Base-by-base conservation (phyloP, 30 jellyfish, hydroid and myxozoan species). In the Cassiopea xamachana region DNA sequence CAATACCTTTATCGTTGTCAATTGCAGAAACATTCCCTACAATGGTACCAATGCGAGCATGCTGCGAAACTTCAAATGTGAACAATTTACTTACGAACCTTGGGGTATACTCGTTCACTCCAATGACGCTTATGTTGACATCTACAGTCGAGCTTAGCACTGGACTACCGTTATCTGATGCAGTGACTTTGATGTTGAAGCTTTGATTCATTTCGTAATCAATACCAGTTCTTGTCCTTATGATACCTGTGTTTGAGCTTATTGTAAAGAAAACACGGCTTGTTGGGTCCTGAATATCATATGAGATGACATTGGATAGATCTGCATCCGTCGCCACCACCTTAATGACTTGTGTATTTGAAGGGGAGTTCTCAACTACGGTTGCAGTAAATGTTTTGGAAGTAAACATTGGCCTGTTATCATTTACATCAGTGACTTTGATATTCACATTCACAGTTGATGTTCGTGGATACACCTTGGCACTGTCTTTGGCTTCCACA, bases 81-180 rank as follows among this genome's bases (percentile, higher is more conserved):
- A 86, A 95, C 13, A 86, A 12, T 48, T 46, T 82, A 10, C 73
- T 84, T 19, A 81, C 1, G 74, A 96, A 96, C 73, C 87, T 85
- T 17, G 99, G 99, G 17, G 79, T 51, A 84, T 82, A 88, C 75
- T 96, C 99, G 89, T 96, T 93, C 73, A 61, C 91, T 45, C 97
- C 98, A 46, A 79, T 51, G 45, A 92, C 96, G 69, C 51, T 76
- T 1, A 96, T 80, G 16, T 50, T 78, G 46, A 92, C 97, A 64
- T 44, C 58, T 8, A 89, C 89, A 7, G 46, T 45, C 6, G 93
- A 73, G 17, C 84, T 46, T 17, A 83, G 55, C 1, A 76, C 60
- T 1, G 98, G 97, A 10, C 43, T 64, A 1, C 98, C 98, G 79
- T 77, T 90, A 71, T 93, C 97, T 8, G 97, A 77, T 16, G 98